These are phyloP conservation scores for Drosophila simulans DNA, from an alignment of 1,140 invertebrate species.

Conservation along the genomic window DNA sequence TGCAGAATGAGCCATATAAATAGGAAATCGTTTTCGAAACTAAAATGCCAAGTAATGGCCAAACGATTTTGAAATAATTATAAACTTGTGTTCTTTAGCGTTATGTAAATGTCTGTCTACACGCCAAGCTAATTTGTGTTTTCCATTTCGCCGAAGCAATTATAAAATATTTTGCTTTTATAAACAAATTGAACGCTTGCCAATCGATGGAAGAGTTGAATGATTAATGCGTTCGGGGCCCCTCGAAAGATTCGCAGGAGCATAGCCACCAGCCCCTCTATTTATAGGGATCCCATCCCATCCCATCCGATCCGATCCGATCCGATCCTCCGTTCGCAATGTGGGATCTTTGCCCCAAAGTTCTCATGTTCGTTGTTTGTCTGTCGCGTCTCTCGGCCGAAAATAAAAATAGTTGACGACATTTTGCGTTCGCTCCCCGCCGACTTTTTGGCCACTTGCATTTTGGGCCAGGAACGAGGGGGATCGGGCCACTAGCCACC, in stretches of 20 bases:
- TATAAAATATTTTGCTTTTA: slow-evolving; percentile 13
- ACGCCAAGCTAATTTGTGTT: background rate
- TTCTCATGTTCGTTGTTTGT: slow-evolving; percentile 1
- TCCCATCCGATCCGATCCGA: no score
- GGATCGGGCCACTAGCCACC: background rate
- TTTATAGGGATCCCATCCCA: slow-evolving; percentile 23
- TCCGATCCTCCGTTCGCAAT: slow-evolving; percentile 12
- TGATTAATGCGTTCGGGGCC: slow-evolving; percentile 40
- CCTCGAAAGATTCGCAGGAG: slow-evolving; percentile 7
- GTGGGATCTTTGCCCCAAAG: background rate
- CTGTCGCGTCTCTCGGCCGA: slow-evolving; percentile 21
- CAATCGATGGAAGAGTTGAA: slow-evolving; percentile 42
- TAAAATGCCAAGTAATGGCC: background rate
- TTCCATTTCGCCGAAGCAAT: slow-evolving; percentile 2
- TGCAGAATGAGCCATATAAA: background rate
- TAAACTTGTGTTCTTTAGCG: no score
- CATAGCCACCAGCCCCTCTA: slow-evolving; percentile 9
- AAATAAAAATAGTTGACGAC: slow-evolving; percentile 59
- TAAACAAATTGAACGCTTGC: slow-evolving; percentile 31
- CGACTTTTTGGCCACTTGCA: slow-evolving; percentile 20
- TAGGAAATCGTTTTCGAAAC: background rate
- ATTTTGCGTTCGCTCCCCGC: slow-evolving; percentile 37
- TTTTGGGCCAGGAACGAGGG: slow-evolving; percentile 19
- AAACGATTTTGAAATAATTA: no score
- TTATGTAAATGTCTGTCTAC: background rate